A percentile compares a stretch with the other conserved stretches of the same genome.
These are phyloP conservation scores for Leucoraja erinaceus DNA, from an alignment of 2,113 vertebrate species.

Conservation along the genomic window DNA sequence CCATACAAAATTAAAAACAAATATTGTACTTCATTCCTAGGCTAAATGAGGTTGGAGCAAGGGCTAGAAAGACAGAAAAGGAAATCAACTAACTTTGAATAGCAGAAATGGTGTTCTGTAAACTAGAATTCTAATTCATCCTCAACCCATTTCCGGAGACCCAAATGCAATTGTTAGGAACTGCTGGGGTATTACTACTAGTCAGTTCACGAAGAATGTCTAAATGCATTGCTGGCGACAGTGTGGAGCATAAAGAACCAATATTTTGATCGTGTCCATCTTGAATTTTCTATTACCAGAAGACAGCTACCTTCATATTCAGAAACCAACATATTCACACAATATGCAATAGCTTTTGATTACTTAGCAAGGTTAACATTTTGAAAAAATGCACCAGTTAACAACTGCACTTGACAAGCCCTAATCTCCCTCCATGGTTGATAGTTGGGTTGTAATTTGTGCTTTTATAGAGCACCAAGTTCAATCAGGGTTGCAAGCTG, in stretches of 20 bases:
- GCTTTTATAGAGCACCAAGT: neutral
- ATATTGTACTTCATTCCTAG: neutral
- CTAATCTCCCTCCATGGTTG: neutral
- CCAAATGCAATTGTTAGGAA: neutral
- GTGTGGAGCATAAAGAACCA: neutral
- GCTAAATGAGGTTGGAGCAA: too few species aligned
- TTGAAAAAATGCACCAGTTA: neutral
- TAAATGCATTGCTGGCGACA: neutral
- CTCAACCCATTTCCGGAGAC: neutral
- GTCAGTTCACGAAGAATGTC: neutral
- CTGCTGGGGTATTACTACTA: neutral
- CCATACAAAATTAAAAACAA: neutral
- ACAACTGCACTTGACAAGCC: neutral
- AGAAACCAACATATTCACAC: neutral
- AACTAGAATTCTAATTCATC: neutral
- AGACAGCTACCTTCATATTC: neutral
- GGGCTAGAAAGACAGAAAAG: neutral
- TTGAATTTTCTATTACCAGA: neutral
- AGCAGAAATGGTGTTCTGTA: neutral
- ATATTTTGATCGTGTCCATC: neutral
- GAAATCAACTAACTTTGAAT: neutral
- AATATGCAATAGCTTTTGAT: neutral
- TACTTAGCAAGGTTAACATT: neutral
- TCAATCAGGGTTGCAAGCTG: neutral
- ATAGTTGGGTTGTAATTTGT: neutral